Percentiles rank a stretch among this genome's conserved stretches.
These are phyloP conservation scores for Caretta caretta DNA, from an alignment of 2,113 vertebrate species.

Conservation along the genomic window DNA sequence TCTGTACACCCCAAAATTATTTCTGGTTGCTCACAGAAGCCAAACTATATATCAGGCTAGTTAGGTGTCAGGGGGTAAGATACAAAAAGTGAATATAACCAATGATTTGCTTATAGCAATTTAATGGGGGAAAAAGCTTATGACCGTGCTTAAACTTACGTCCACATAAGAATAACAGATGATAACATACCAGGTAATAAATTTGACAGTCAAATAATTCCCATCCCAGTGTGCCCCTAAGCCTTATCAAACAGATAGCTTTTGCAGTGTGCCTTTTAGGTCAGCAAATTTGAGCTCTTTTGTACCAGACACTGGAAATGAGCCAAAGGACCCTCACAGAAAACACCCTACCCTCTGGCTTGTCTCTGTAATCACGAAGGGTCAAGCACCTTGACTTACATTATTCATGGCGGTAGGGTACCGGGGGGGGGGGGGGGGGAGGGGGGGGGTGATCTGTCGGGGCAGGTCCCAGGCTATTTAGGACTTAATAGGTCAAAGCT, in stretches of 20 bases:
- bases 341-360: not conserved
- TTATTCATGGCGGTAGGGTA: not conserved
- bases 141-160: not conserved
- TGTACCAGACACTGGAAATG: not conserved
- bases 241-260: not conserved
- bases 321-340: rapidly evolving
- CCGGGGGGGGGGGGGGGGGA: no score
- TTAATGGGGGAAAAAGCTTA: not conserved
- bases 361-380: not conserved
- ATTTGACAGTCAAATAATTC: not conserved
- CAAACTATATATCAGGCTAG: not conserved
- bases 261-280: not conserved
- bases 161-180: not conserved
- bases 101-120: not conserved
- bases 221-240: not conserved
- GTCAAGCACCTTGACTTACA: not conserved
- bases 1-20: not conserved
- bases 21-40: not conserved
- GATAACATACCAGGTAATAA: not conserved
- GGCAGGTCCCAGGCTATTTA: not conserved
- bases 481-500: not conserved
- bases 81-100: rapidly evolving
- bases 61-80: not conserved
- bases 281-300: not conserved
- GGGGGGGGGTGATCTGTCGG: not conserved